Evolutionary conservation across 2,113 vertebrate species (phyloP).

Genomic region (Stercorarius parasiticus): DNA sequence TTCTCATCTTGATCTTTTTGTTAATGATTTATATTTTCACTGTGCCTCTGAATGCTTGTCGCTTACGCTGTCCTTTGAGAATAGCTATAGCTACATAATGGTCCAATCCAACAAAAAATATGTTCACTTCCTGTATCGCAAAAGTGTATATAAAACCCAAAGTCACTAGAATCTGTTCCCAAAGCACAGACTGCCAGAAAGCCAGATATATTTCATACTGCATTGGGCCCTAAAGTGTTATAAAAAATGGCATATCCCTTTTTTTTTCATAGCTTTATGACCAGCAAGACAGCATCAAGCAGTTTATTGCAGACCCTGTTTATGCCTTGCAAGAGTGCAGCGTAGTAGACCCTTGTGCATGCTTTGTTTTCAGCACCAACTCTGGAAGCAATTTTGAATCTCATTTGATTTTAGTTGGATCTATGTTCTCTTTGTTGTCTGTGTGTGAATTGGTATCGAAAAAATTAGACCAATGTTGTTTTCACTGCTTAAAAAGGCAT

Average conservation of each 20-base stretch:
- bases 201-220: conserved; percentile 22
- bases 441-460: not conserved
- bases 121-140: conserved; percentile 13
- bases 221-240: conserved; percentile 73
- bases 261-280: conserved; percentile 52
- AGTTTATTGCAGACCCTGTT: conserved; percentile 63
- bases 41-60: not conserved
- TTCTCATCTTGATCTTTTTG: conserved; percentile 24
- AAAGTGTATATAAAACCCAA: conserved; percentile 19
- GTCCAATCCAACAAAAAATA: conserved; percentile 64
- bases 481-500: not conserved
- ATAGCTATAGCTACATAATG: conserved; percentile 35
- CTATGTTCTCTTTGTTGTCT: conserved; percentile 37
- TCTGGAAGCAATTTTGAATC: conserved; percentile 27
- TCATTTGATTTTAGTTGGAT: conserved; percentile 42
- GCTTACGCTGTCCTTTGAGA: conserved; percentile 5
- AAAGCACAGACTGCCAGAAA: not conserved
- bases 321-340: conserved; percentile 38
- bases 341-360: conserved; percentile 33
- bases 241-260: conserved; percentile 67
- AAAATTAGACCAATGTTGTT: not conserved
- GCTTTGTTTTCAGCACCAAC: conserved; percentile 38
- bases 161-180: conserved; percentile 40
- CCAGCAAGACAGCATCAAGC: conserved; percentile 18
- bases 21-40: conserved; percentile 58